Evolutionary conservation across 2,113 vertebrate species (phyloP), one percentile per base, ranked within the genome.

Genomic region (Neomonachus schauinslandi): DNA sequence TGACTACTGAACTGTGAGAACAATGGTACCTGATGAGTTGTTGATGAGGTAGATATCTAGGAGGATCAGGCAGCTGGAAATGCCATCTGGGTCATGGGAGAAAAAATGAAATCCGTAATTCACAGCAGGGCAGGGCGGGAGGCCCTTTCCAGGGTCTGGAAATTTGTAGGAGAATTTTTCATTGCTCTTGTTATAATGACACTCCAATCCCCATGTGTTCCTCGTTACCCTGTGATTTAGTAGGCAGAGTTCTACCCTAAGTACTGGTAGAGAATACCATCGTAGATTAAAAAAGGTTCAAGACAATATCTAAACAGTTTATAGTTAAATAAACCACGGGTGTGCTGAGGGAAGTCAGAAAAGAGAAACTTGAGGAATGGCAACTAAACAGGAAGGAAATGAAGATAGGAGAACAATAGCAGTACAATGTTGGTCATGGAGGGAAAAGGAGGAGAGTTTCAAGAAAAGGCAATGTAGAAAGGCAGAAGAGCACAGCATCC

Each of bases 81-180:
- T 61, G 69, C 53, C 39, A 84, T 18, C 42, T 36, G 77, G 51
- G 36, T 65, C 61, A 26, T 39, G 14, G 87, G 16, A 83, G 51
- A 57, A 83, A 90, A 69, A 88, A 31, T 49, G n/a, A 71, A 67
- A 46, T 79, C n/a, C 88, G 21, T 90, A 42, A 69, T 96, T 92
- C 46, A 81, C 4, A 77, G 26, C 18, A 84, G 55, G 26, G 5
- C 7, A 7, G 16, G 67, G 33, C 6, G 31, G 26, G 65, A 3
- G 10, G 2, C 1, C 36, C 63, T 49, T 11, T 22, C 31, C 7
- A 33, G n/a, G 57, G 19, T 88, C 83, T 77, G 24, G 69, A 84
- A 88, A 55, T 94, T 72, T 57, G 49, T 76, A 74, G 46, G 65
- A 69, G 42, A 65, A 80, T 13, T 81, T 65, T 93, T 89, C 28